phyloP scores from a whole-genome alignment of 2,797 vertebrate genomes.

The Rhincodon typus region DNA sequence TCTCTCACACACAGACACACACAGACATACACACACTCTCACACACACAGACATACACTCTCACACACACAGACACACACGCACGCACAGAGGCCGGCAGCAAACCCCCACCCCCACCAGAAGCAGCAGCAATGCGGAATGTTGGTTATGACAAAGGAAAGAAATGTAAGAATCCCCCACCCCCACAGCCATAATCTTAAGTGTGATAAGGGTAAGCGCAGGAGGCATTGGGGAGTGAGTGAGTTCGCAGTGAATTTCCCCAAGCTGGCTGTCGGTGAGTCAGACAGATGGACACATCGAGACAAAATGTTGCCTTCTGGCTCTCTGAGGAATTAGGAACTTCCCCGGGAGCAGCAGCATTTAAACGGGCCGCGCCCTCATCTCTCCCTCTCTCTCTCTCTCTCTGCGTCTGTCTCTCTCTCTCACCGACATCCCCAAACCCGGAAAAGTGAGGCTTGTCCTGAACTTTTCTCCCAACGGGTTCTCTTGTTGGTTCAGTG shows the following conservation, averaged over 20 bases:
- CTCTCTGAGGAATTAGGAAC: background rate
- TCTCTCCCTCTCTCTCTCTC: background rate
- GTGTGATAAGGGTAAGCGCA: too few relatives aligned
- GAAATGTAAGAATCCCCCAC: background rate
- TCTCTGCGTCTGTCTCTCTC: too few relatives aligned
- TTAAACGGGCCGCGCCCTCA: conserved; percentile 1
- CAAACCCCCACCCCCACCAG: too few relatives aligned
- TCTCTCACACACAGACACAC: background rate
- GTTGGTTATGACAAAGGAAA: too few relatives aligned
- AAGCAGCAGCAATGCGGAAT: background rate
- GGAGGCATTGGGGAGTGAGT: background rate
- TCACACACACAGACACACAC: background rate
- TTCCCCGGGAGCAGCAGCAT: background rate
- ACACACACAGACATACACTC: too few relatives aligned
- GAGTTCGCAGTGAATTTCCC: too few relatives aligned
- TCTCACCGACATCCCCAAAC: too few relatives aligned
- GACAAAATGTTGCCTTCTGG: background rate
- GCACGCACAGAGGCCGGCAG: background rate
- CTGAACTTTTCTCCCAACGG: too few relatives aligned
- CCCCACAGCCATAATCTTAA: background rate
- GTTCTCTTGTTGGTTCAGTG: too few relatives aligned
- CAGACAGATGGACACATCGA: background rate
- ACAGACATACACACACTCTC: background rate
- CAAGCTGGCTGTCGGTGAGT: background rate
- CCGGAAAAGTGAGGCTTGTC: too few relatives aligned